Evolutionary conservation across 1,140 invertebrate genomes (phyloP).

Genomic region (Formica selysi): DNA sequence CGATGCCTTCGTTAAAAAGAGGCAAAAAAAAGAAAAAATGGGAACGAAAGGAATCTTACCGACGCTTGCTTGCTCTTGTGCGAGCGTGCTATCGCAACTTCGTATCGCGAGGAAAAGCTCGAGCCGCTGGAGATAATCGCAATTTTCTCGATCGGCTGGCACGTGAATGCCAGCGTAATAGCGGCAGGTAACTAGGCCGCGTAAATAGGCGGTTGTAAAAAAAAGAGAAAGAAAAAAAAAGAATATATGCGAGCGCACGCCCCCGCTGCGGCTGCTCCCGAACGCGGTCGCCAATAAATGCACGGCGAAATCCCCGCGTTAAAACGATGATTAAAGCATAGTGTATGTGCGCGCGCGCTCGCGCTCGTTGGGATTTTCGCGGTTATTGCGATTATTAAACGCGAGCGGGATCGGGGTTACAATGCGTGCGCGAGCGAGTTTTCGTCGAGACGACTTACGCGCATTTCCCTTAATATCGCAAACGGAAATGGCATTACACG

Average conservation of each 20-base stretch:
- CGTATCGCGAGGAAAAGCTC: constrained; percentile 49
- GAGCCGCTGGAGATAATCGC: constrained; percentile 41
- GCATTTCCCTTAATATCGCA: constrained; percentile 25
- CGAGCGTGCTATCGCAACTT: constrained; percentile 37
- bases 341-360: too few relatives aligned
- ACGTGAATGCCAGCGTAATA: constrained; percentile 53
- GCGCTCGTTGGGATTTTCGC: constrained; percentile 45
- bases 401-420: constrained; percentile 41
- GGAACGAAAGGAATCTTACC: not conserved
- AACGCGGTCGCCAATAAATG: constrained; percentile 41
- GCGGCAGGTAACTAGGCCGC: constrained; percentile 50
- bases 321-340: constrained; percentile 61
- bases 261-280: not conserved
- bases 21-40: not conserved
- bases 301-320: constrained; percentile 33
- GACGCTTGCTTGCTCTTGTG: not conserved
- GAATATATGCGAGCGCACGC: constrained; percentile 4
- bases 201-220: constrained; percentile 41
- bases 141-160: constrained; percentile 55
- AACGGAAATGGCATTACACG: constrained; percentile 18
- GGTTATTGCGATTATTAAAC: constrained; percentile 64
- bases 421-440: constrained; percentile 36
- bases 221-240: not conserved
- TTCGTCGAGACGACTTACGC: not conserved
- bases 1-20: not conserved